A percentile compares a stretch with the other conserved stretches of the same genome.
Evolutionary conservation across 2,797 vertebrate genomes (phyloP).

Genomic region (Tympanoctomys barrerae): DNA sequence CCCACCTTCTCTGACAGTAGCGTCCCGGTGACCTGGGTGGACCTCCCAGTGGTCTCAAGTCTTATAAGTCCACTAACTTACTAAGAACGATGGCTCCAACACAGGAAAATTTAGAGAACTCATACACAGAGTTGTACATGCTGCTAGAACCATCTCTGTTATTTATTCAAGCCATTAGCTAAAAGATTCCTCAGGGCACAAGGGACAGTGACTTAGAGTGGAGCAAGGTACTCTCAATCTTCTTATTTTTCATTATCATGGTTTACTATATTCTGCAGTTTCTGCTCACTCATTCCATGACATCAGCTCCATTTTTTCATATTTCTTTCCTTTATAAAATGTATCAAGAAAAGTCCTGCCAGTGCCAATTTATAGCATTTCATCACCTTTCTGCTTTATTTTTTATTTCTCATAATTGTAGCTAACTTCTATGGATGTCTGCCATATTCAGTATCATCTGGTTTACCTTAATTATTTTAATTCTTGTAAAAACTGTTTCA

Average conservation of each 20-base stretch:
- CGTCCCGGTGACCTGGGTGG: background rate
- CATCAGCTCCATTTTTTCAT: background rate
- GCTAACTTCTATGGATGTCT: background rate
- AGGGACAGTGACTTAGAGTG: no score
- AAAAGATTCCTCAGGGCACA: background rate
- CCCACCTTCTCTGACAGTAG: background rate
- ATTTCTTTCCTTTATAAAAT: background rate
- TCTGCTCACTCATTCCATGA: background rate
- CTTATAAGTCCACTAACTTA: background rate
- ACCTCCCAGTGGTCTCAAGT: background rate
- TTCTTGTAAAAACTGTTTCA: background rate
- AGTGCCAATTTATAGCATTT: background rate
- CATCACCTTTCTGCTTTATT: background rate
- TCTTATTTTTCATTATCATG: background rate
- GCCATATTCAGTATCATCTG: background rate
- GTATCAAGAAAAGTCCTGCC: background rate
- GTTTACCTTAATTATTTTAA: background rate
- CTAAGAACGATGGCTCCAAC: background rate
- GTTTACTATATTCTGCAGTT: background rate
- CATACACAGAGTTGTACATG: background rate
- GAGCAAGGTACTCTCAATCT: background rate
- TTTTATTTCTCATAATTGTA: background rate
- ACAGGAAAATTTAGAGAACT: background rate
- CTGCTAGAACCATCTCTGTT: background rate
- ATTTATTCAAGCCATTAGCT: background rate